Percentiles rank a stretch among this genome's conserved stretches.
These are phyloP conservation scores for Anableps anableps DNA, from an alignment of 2,797 vertebrate species.

Conservation along the genomic window DNA sequence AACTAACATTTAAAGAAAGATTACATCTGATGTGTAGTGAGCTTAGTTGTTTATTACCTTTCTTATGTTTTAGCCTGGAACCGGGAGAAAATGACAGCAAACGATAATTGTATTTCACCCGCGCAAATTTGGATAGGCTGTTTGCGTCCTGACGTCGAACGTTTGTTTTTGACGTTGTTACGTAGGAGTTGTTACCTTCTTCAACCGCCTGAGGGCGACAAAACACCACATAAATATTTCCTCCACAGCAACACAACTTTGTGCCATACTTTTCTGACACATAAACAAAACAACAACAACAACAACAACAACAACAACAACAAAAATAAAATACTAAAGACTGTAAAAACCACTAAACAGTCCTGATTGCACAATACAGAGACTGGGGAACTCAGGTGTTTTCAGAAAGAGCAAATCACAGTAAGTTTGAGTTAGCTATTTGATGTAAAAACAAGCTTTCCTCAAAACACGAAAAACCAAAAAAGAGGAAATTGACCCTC, in stretches of 20 bases:
- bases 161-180: neutral
- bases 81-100: slow-evolving; percentile 9
- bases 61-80: neutral
- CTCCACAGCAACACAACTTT: neutral
- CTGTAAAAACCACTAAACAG: neutral
- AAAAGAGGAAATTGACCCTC: too few relatives aligned
- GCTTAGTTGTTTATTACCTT: slow-evolving; percentile 23
- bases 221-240: neutral
- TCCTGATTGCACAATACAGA: neutral
- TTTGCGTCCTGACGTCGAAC: slow-evolving; percentile 54
- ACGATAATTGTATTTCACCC: slow-evolving; percentile 47
- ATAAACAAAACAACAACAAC: too few relatives aligned
- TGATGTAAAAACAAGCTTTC: neutral
- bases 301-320: too few relatives aligned
- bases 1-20: accelerated
- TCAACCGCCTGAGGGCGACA: slow-evolving; percentile 58
- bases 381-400: neutral
- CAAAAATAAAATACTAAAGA: neutral
- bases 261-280: neutral
- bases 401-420: neutral
- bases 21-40: accelerated
- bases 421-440: neutral
- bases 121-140: slow-evolving; percentile 67
- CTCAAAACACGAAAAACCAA: neutral
- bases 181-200: neutral